Evolutionary conservation across 2,113 vertebrate genomes (phyloP), one percentile per base, ranked within the genome.

Genomic region (Paradoxurus hermaphroditus): DNA sequence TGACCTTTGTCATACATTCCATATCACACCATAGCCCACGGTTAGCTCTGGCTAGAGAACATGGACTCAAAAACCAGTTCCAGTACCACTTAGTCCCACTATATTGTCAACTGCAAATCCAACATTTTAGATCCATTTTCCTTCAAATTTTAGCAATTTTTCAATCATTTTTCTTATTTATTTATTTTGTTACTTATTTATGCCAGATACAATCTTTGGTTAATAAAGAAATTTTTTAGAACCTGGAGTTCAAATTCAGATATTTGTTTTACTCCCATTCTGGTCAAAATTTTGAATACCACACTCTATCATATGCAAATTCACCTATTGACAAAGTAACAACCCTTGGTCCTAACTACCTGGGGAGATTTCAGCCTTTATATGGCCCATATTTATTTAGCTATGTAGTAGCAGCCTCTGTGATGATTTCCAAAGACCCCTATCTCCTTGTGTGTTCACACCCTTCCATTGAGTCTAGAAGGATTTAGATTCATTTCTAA

Each of bases 251-350:
- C 39, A 81, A 59, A 68, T 78, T 65, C 51, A 90, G 53, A 65
- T 78, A 95, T 62, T 75, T 92, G 23, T 65, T 87, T 93, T 73
- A 96, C 84, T 86, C 44, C 27, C 41, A 44, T 78, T 91, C 49
- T 86, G 21, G 21, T 90, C 81, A 70, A 82, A 90, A 86, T 23
- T 21, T 86, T 75, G n/a, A 67, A 6, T 59, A 65, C 34, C 39
- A 87, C 25, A 63, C 31, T 83, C 86, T 77, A 29, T 51, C 59
- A 70, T 75, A 10, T 78, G 53, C 49, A 93, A 70, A 93, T 78
- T 72, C 34, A 86, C 16, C 49, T 39, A 36, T 11, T 63, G 21
- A 41, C 75, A 81, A 75, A 59, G 44, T 49, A 65, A 86, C 62
- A 89, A 36, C 83, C 49, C 29, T 85, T 70, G 34, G 16, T 88